Evolutionary conservation across 1,140 invertebrate genomes (phyloP), one percentile per base, ranked within the genome.

Genomic region (Mycetomoellerius zeteki): DNA sequence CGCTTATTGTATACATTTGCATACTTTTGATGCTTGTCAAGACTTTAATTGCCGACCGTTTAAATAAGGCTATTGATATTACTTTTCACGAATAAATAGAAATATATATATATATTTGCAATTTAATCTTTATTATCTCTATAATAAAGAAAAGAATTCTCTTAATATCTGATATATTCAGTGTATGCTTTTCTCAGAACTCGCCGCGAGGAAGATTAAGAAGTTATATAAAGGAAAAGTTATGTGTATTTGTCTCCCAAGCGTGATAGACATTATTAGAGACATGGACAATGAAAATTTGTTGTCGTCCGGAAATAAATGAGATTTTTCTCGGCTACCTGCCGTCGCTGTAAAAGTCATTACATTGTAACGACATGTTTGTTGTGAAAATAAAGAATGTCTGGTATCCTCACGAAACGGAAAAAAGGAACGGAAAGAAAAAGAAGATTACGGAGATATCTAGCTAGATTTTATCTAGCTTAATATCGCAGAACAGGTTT

Each of bases 211-310:
- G 2, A 69, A 37, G 19, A 72, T 71, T 69, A 30, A 56, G 33
- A 81, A 72, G 65, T 81, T 81, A n/a, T 43, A 62, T 81, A 81
- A 71, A n/a, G 65, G 50, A 72, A 81, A 81, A 81, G 78, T 81
- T 81, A 81, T 71, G 47, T 69, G 30, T 71, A 81, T 81, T 81
- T 81, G 78, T 81, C 33, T 12, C 37, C 78, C 50, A 37, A 54
- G 52, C 65, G 50, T 72, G 78, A 81, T 81, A 56, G 78, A 81
- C 78, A 58, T 72, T 81, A 81, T 81, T 81, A 72, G 78, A 81
- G 52, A 81, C 78, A 14, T 52, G 19, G 65, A 81, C 65, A 81
- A 72, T 71, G 78, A 81, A 81, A 81, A 71, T 81, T 81, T 56
- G 78, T 71, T 78, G 76, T 78, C 60, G 47, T 81, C 64, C 33